Evolutionary conservation across 2,113 vertebrate genomes (phyloP).

Genomic region (Cercocebus atys): DNA sequence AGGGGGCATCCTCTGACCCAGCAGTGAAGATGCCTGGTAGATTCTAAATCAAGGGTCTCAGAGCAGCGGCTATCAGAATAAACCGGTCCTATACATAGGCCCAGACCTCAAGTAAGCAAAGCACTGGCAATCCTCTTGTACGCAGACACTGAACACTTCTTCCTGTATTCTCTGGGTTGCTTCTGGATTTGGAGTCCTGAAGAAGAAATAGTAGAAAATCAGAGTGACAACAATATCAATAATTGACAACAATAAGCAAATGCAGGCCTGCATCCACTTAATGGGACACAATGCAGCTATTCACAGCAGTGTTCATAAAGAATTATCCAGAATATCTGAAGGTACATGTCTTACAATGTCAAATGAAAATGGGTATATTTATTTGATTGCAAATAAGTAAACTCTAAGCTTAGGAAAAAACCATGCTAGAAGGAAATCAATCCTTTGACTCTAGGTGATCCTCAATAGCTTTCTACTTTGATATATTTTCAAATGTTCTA

Average conservation of each 20-base stretch:
- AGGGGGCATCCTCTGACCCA: neutral
- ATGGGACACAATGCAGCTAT: neutral
- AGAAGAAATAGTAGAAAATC: neutral
- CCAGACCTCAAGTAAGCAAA: neutral
- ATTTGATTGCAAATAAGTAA: neutral
- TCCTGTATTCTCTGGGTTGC: neutral
- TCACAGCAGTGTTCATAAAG: neutral
- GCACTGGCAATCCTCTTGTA: neutral
- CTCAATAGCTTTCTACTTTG: neutral
- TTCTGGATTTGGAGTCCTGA: neutral
- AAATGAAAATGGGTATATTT: neutral
- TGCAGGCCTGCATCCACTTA: neutral
- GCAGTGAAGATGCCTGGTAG: neutral
- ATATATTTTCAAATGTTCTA: neutral
- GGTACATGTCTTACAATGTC: neutral
- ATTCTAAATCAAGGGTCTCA: neutral
- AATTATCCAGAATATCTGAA: neutral
- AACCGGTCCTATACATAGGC: neutral
- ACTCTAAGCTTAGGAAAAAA: neutral
- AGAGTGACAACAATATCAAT: neutral
- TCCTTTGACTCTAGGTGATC: neutral
- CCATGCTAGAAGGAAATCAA: neutral
- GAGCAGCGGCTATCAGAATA: neutral
- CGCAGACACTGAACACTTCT: accelerated
- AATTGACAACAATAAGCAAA: neutral